Percentiles rank a stretch among this genome's conserved stretches.
Evolutionary conservation across 2,888 invertebrate genomes (phyloP).

Genomic region (Epistrophe eligans): DNA sequence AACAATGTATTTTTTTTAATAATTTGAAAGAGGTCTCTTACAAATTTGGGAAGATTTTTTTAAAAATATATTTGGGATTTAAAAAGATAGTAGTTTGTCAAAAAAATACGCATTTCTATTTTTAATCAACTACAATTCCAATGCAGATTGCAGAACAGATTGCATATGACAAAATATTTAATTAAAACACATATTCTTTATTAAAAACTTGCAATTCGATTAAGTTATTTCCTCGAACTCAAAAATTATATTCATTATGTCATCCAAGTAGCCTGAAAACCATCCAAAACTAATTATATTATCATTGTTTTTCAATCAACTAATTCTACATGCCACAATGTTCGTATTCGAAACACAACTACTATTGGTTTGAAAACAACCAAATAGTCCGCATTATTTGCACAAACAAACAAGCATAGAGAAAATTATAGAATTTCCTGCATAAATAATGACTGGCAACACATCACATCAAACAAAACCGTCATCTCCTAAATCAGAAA

Average conservation of each 20-base stretch:
- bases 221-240: constrained; percentile 36
- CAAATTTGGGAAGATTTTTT: too few species aligned
- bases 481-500: constrained; percentile 66
- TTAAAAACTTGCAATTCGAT: background rate
- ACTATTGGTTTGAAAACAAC: constrained; percentile 9
- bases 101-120: too few species aligned
- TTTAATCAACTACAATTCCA: too few species aligned
- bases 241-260: background rate
- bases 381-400: constrained; percentile 10
- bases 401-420: constrained; percentile 32
- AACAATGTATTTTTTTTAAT: too few species aligned
- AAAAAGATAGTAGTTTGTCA: too few species aligned
- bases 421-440: constrained; percentile 57
- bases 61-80: too few species aligned
- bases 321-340: constrained; percentile 34
- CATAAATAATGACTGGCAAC: constrained; percentile 70
- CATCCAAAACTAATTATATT: constrained; percentile 42
- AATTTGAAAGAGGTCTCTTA: too few species aligned
- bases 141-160: too few species aligned
- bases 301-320: constrained; percentile 63
- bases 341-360: background rate
- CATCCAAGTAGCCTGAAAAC: constrained; percentile 20
- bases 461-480: constrained; percentile 61
- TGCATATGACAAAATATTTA: too few species aligned
- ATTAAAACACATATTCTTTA: too few species aligned